Base-by-base conservation (phyloP, 2,888 invertebrate species). In the Metopia argyrocephala region DNA sequence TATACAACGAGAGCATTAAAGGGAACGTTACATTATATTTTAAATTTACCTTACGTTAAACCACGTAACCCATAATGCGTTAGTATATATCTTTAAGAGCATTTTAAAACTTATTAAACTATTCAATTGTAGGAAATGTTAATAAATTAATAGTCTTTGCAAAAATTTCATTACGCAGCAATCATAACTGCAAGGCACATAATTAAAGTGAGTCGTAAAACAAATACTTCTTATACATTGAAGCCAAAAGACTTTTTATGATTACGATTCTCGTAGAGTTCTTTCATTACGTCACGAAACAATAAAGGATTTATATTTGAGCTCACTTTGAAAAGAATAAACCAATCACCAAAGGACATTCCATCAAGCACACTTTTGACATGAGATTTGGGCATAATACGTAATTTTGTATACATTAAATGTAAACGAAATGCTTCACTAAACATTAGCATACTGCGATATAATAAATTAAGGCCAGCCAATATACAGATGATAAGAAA, bases 221-320 rank as follows among this genome's bases (percentile, higher is more conserved):
- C 12, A 15, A 38, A 12, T 7, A 48, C 28, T 6, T 18, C 56
- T 82, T 28, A 83, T n/a, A 79, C 78, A 38, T 69, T 62, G 12
- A 76, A 25, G 7, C 54, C 48, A 25, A 54, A 4, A 12, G 57
- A 28, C 21, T 75, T 80, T 48, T 76, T 76, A 21, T 78, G 45
- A 12, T 74, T 78, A 15, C 79, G 83, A 45, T 83, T 80, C 1
- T 86, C 80, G 64, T 83, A 84, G 0, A 94, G 87, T 81, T 92
- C 92, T 59, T 92, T 85, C 71, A 95, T 89, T 57, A 95, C 88
- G 84, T 95, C 94, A 82, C 92, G 92, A 87, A 93, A 95, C 65
- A 94, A 90, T 20, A 93, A 90, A 0, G 94, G 94, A 88, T 94
- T 94, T 84, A 96, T 92, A 88, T 96, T 96, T 86, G 94, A 94